Evolutionary conservation across 1,140 invertebrate species (phyloP).

Genomic region (Antheraea mylitta): DNA sequence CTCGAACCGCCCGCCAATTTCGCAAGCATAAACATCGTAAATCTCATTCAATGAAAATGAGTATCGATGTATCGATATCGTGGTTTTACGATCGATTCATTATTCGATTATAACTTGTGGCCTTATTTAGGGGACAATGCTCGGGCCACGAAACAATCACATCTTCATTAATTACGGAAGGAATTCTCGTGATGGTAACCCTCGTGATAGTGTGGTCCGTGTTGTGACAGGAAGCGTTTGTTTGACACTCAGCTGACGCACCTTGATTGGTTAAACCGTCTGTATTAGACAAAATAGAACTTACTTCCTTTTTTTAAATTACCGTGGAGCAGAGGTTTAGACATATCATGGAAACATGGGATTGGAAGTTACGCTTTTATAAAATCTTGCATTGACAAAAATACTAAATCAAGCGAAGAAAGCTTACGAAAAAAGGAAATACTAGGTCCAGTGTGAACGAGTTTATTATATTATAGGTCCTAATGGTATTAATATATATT

Average conservation of each 20-base stretch:
- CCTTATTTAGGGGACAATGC: conserved; percentile 60
- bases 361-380: no score
- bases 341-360: no score
- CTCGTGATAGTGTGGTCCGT: not conserved
- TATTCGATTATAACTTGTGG: conserved; percentile 34
- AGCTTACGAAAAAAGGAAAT: no score
- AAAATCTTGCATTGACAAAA: no score
- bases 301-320: no score
- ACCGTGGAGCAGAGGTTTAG: no score
- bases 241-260: not conserved
- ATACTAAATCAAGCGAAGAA: no score
- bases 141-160: conserved; percentile 64
- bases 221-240: not conserved
- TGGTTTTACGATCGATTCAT: conserved; percentile 48
- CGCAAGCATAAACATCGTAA: conserved; percentile 66
- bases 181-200: conserved; percentile 50
- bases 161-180: conserved; percentile 74
- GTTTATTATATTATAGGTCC: no score
- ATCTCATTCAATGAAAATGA: conserved; percentile 59
- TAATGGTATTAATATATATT: no score
- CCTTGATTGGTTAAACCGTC: not conserved
- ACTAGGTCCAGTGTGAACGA: no score
- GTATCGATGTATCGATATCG: conserved; percentile 58
- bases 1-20: conserved; percentile 52
- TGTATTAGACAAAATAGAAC: no score